Evolutionary conservation across 2,888 invertebrate species (phyloP).

Genomic region (Hydroisotoma schaefferi): DNA sequence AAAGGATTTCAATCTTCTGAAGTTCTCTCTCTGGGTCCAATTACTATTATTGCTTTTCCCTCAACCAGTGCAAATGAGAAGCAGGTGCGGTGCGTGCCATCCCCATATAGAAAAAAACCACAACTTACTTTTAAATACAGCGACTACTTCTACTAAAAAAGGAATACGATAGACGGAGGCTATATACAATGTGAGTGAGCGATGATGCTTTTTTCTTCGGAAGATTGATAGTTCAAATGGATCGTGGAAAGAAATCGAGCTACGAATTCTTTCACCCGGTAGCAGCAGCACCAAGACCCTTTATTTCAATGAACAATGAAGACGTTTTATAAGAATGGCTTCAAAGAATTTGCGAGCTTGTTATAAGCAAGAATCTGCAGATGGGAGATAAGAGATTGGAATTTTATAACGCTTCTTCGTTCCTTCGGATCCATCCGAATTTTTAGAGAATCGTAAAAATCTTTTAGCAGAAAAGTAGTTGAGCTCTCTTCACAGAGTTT

Average conservation of each 20-base stretch:
- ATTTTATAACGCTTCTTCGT: neutral
- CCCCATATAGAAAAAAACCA: no score
- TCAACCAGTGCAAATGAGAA: neutral
- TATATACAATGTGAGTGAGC: no score
- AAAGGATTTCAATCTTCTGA: neutral
- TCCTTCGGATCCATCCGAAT: neutral
- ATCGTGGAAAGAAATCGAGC: neutral
- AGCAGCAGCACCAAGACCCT: no score
- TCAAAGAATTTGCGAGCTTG: neutral
- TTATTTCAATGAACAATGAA: slow-evolving; percentile 6
- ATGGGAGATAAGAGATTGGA: neutral
- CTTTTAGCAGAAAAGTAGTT: neutral
- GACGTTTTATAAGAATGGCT: neutral
- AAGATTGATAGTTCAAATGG: neutral
- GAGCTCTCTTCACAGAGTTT: no score
- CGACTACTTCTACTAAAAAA: neutral
- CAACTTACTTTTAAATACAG: neutral
- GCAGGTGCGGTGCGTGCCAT: slow-evolving; percentile 13
- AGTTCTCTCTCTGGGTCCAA: slow-evolving; percentile 1
- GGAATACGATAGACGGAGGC: no score
- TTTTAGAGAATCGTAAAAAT: neutral
- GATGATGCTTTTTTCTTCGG: no score
- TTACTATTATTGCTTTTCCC: slow-evolving; percentile 14
- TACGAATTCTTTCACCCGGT: no score
- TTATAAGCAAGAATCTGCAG: neutral